Base-by-base conservation (phyloP, 1,140 invertebrate species). In the Andrena cerasifolii region DNA sequence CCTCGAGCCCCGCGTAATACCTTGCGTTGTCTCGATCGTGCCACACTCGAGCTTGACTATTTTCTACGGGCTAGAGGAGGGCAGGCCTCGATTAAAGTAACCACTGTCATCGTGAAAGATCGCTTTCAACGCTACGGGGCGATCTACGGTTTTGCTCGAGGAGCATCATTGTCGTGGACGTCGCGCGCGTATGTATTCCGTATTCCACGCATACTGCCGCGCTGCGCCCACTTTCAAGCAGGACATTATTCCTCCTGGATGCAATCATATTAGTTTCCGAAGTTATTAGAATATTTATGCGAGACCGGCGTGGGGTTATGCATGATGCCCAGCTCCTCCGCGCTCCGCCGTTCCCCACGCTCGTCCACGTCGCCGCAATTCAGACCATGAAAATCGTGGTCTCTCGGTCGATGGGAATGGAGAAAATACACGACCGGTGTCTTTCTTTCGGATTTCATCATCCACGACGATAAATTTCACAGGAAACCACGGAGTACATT, bases 231-330 rank as follows among this genome's bases (percentile, higher is more conserved):
- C 33, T 82, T n/a, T 40, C 78, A 59, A 83, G 65, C 66, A 61
- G 45, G 54, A 86, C 85, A 83, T 82, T 86, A 85, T 84, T 89
- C 80, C 79, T 78, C 63, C 47, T 66, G 78, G 82, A 83, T 47
- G 79, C 78, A 89, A 89, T 87, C 81, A 82, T 86, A 82, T 88
- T 86, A 87, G 88, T 90, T 90, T 83, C 66, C 79, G 77, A 87
- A 88, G 79, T 88, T 80, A 82, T 88, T 88, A 86, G 85, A 90
- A 89, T 89, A 89, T 90, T 90, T 87, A 89, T 88, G 79, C 56
- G 65, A 63, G 78, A 51, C 51, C 43, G 54, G 51, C 73, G 70
- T 49, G 67, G 68, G 80, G 83, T 80, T 74, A 80, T 78, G 82
- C 63, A 79, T 63, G 78, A 59, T 74, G 56, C 67, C 65, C 61